These are phyloP conservation scores for Agapornis canus DNA, from an alignment of 2,797 vertebrate genomes.

Conservation along the genomic window DNA sequence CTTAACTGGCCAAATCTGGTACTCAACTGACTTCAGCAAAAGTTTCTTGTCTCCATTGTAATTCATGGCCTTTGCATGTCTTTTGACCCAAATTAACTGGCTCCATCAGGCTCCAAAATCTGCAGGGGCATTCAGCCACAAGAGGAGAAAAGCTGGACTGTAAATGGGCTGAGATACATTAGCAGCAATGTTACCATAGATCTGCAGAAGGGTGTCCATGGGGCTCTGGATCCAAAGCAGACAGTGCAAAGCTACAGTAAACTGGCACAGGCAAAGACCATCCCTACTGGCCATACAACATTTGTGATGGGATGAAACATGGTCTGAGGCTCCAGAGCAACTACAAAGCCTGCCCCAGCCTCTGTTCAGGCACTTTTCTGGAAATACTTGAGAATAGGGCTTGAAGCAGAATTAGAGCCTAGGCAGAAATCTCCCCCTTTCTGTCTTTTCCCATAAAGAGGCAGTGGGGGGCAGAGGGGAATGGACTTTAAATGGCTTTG, in stretches of 20 bases:
- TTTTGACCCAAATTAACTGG: not conserved
- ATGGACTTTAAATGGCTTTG: constrained; percentile 35
- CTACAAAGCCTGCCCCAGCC: not conserved
- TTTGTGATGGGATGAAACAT: not conserved
- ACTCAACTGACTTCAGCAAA: not conserved
- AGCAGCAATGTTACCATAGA: rapidly evolving
- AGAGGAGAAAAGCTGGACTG: not conserved
- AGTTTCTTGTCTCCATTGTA: not conserved
- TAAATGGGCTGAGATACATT: not conserved
- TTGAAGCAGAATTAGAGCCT: not conserved
- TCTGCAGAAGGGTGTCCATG: not conserved
- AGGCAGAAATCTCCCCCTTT: not conserved
- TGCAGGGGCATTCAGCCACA: not conserved
- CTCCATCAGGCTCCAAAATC: not conserved
- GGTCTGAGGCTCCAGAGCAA: not conserved
- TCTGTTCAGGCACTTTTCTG: not conserved
- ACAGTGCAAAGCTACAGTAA: not conserved
- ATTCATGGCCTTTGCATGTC: not conserved
- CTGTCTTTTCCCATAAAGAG: not conserved
- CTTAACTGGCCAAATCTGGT: not conserved
- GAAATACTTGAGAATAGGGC: not conserved
- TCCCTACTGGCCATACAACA: not conserved
- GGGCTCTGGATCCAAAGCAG: not conserved
- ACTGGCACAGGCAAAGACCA: not conserved
- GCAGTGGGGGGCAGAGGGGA: not conserved